Conservation (phyloP, 2,888 invertebrate genomes). For the Anoncus sp. region DNA sequence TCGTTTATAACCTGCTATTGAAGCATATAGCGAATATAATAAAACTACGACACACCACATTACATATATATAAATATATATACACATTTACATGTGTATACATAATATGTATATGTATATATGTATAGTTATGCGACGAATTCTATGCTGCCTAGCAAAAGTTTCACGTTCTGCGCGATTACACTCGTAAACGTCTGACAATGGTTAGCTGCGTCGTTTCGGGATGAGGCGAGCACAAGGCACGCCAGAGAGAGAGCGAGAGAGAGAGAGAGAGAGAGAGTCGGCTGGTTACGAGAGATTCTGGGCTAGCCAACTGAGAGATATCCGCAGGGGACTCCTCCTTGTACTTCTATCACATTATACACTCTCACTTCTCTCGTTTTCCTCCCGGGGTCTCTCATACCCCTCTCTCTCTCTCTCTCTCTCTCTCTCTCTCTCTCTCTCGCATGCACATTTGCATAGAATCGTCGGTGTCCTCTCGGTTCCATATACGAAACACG, state of each 20-base stretch:
- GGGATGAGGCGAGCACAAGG: conserved; percentile 36
- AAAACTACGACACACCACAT: conserved; percentile 53
- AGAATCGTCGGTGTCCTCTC: conserved; percentile 44
- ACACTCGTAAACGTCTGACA: conserved; percentile 65
- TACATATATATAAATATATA: too few relatives aligned
- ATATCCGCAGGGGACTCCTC: conserved; percentile 63
- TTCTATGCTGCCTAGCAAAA: conserved; percentile 53
- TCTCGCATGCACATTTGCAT: conserved; percentile 52
- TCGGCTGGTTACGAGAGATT: conserved; percentile 28
- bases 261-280: conserved; percentile 23
- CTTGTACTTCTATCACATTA: conserved; percentile 63
- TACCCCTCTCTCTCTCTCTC: background rate
- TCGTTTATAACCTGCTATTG: conserved; percentile 54
- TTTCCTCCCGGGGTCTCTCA: conserved; percentile 20
- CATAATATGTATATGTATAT: background rate
- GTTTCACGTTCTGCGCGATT: conserved; percentile 64
- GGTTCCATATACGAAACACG: conserved; percentile 16
- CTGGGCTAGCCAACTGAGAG: conserved; percentile 56
- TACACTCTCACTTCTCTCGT: conserved; percentile 58
- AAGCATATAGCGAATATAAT: conserved; percentile 51
- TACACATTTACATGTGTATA: conserved; percentile 16
- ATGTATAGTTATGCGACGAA: conserved; percentile 44
- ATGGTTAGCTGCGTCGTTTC: conserved; percentile 61
- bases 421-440: conserved; percentile 4
- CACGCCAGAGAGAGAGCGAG: conserved; percentile 23